Conservation (phyloP, 1,140 invertebrate species). For the Zaprionus ornatus region DNA sequence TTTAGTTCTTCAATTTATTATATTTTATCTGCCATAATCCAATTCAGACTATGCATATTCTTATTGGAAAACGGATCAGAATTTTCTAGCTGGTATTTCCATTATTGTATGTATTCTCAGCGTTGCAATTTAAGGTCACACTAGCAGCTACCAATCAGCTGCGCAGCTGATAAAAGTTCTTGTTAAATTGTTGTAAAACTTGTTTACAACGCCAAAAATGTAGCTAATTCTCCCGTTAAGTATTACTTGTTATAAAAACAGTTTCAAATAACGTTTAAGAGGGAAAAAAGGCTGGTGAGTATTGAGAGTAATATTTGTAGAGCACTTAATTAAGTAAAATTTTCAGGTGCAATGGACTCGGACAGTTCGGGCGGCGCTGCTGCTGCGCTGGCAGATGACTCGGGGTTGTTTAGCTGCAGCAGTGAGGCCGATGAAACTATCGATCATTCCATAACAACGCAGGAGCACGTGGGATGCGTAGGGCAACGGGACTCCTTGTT, state of each 20-base stretch:
- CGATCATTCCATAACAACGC: slow-evolving; percentile 25
- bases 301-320: not conserved
- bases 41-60: not conserved
- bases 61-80: not conserved
- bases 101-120: not conserved
- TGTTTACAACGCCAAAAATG: slow-evolving; percentile 52
- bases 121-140: slow-evolving; percentile 29
- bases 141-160: slow-evolving; percentile 43
- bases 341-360: slow-evolving; percentile 47
- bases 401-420: slow-evolving; percentile 60
- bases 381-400: slow-evolving; percentile 55
- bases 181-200: slow-evolving; percentile 47
- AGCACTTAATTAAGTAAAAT: slow-evolving; percentile 3
- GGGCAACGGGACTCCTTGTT: slow-evolving; percentile 41
- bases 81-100: slow-evolving; percentile 22
- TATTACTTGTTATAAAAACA: not conserved
- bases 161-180: slow-evolving; percentile 28
- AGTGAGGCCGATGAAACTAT: slow-evolving; percentile 47
- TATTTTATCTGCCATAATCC: not conserved
- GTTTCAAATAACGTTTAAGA: not conserved
- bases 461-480: not conserved
- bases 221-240: slow-evolving; percentile 25
- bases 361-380: slow-evolving; percentile 31
- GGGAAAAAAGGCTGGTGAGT: not conserved
- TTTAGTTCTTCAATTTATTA: no score